Evolutionary conservation across 2,888 invertebrate species (phyloP), one percentile per base, ranked within the genome.

Genomic region (Tridacna crocea): DNA sequence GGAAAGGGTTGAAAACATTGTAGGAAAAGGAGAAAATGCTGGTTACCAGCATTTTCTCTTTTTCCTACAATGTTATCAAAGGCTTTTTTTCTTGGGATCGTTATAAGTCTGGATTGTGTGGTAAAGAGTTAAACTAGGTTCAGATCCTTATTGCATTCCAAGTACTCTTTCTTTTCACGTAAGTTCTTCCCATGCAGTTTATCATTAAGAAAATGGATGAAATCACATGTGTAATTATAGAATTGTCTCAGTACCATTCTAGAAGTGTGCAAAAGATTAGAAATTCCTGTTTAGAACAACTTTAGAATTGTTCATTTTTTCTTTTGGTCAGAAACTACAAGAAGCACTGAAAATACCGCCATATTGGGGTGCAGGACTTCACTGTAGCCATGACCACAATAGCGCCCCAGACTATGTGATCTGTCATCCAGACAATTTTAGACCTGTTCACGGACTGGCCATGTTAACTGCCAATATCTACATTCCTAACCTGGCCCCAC

Each of bases 381-480:
- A 84, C 46, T 84, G 85, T 70, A 81, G 77, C 27, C 87, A 88
- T 47, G 91, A 90, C 48, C 89, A 90, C 66, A 84, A 84, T 17
- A 84, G 79, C 22, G 82, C 88, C 0, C 91, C 92, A 0, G 92
- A 92, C 76, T 92, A 92, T 83, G 92, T 92, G 66, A 92, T 92
- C 68, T 91, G 91, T 81, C 87, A 87, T 19, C 90, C 91, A 0
- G 91, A 91, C 79, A 88, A 88, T 15, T 89, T 90, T 74, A 85
- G 90, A 58, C 92, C 92, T 19, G 87, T 90, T 51, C 90, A 91
- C 76, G 91, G 90, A 0, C 83, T 92, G 17, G 91, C 91, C 1
- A 85, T 92, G 84, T 77, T 92, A 73, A 91, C 92, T 22, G 91
- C 91, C 36, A 92, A 91, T 77, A 88, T 92, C 24, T 92, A 91